These are phyloP conservation scores for Petrocephalus schoutedeni DNA, from an alignment of 2,797 vertebrate genomes.

Conservation along the genomic window DNA sequence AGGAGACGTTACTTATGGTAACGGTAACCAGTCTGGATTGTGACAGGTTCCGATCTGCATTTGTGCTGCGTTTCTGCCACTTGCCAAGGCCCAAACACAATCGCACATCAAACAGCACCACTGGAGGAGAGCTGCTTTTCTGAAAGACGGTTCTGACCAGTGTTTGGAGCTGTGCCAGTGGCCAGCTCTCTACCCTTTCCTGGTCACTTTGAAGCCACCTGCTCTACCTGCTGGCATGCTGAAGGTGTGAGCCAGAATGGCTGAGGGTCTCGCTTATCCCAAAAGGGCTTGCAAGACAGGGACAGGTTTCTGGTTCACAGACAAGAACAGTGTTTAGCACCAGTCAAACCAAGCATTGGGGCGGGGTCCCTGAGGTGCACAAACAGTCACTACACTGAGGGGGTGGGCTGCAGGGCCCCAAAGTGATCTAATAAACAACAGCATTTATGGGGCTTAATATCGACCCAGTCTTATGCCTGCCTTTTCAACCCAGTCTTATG, in stretches of 20 bases:
- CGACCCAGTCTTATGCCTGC: not conserved
- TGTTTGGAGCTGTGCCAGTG: not conserved
- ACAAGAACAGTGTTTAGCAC: not conserved
- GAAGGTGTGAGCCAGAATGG: not conserved
- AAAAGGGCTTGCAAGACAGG: not conserved
- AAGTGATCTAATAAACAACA: not conserved
- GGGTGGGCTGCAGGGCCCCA: not conserved
- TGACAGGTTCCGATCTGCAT: not conserved
- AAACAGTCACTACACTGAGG: not conserved
- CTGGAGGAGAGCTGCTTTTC: not conserved
- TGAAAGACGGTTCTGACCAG: not conserved
- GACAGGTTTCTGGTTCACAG: not conserved
- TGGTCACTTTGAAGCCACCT: not conserved
- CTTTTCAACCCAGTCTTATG: not conserved
- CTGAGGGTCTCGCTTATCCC: not conserved
- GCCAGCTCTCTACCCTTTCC: not conserved
- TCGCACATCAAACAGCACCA: conserved; percentile 9
- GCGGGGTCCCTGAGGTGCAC: not conserved
- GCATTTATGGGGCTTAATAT: too few relatives aligned
- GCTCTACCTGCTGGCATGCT: not conserved
- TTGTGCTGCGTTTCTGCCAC: not conserved
- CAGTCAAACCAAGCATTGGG: not conserved
- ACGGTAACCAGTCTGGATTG: not conserved
- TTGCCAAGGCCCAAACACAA: not conserved
- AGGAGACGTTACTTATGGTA: not conserved